Conservation (phyloP, 1,140 invertebrate species). For the Cydia splendana region DNA sequence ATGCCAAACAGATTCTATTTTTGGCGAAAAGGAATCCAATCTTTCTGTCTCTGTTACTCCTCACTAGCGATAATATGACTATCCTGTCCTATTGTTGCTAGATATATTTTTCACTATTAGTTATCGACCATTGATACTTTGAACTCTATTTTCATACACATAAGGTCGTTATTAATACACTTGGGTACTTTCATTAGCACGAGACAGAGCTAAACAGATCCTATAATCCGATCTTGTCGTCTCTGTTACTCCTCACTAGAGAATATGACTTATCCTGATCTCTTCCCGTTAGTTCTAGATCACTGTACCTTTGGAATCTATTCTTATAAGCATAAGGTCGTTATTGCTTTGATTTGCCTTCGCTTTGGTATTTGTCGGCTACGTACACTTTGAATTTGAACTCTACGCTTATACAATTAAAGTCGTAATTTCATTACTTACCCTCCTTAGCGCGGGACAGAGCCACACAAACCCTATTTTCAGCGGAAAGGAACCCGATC, state of each 20-base stretch:
- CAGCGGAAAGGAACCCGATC: slow-evolving; percentile 87
- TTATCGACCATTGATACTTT: not conserved
- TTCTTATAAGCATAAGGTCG: no score
- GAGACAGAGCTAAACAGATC: slow-evolving; percentile 91
- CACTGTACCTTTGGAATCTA: no score
- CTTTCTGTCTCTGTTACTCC: slow-evolving; percentile 84
- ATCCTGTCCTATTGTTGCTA: no score
- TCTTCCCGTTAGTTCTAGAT: slow-evolving; percentile 85
- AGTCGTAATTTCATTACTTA: slow-evolving; percentile 55
- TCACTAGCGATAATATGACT: slow-evolving; percentile 71
- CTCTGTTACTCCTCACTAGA: slow-evolving; percentile 87
- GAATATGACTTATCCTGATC: slow-evolving; percentile 89
- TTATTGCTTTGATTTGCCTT: no score
- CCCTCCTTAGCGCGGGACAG: slow-evolving; percentile 90
- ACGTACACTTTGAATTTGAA: not conserved
- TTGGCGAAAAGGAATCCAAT: slow-evolving; percentile 89
- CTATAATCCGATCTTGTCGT: slow-evolving; percentile 89
- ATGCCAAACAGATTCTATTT: slow-evolving; percentile 91
- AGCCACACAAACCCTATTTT: slow-evolving; percentile 92
- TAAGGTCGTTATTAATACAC: slow-evolving; percentile 50
- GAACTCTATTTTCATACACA: not conserved
- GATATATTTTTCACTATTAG: slow-evolving; percentile 54
- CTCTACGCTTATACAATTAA: not conserved
- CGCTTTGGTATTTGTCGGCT: no score
- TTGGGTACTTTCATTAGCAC: slow-evolving; percentile 84